Percentiles rank a stretch among this genome's conserved stretches.
phyloP scores from a whole-genome alignment of 2,113 vertebrate species.

The Sceloporus undulatus region DNA sequence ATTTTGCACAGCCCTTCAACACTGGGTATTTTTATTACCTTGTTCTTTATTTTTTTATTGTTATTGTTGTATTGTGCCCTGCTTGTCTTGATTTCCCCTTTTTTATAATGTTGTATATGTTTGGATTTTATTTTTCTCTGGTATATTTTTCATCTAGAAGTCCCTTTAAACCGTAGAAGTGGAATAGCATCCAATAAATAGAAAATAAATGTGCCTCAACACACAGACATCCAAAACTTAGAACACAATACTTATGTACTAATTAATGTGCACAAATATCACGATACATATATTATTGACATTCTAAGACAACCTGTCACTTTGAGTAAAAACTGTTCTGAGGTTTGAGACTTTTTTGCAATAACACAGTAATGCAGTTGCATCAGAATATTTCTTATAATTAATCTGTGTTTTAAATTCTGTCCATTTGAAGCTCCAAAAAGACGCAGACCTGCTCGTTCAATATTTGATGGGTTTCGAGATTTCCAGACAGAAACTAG shows the following conservation, averaged over 20 bases:
- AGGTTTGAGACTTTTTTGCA: background rate
- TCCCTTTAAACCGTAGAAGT: background rate
- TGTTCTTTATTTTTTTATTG: background rate
- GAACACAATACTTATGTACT: background rate
- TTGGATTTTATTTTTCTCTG: background rate
- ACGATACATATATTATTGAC: background rate
- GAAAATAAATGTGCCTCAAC: background rate
- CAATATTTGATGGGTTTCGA: conserved; percentile 98
- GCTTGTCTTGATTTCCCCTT: background rate
- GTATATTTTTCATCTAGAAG: background rate
- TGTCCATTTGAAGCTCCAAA: conserved; percentile 87
- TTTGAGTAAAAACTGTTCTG: background rate
- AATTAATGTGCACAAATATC: background rate
- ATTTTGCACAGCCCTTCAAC: background rate
- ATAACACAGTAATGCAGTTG: accelerated
- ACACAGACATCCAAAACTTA: background rate
- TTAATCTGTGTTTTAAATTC: conserved; percentile 48
- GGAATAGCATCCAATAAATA: conserved; percentile 6
- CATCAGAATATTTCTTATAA: conserved; percentile 14
- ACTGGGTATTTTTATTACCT: background rate
- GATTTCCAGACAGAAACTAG: conserved; percentile 99
- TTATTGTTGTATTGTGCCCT: background rate
- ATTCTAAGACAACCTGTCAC: background rate
- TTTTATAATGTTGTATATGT: background rate
- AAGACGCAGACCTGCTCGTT: conserved; percentile 93